Conservation (phyloP, 2,113 vertebrate genomes). For the Orthonyx spaldingii region DNA sequence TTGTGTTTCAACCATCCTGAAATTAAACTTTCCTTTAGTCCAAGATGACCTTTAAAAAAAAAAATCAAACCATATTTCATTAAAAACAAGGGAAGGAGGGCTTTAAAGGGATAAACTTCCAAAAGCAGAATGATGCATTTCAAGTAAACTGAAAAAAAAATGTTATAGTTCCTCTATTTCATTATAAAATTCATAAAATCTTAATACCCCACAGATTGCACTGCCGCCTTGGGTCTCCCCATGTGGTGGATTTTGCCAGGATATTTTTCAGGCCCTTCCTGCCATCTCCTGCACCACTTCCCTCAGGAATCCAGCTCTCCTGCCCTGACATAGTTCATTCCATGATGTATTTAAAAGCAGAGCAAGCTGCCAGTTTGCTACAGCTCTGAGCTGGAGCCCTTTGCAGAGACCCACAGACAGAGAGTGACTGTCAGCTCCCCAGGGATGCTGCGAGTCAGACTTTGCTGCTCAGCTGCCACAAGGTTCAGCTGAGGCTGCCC, state of each 20-base stretch:
- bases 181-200: neutral
- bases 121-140: neutral
- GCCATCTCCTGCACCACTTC: neutral
- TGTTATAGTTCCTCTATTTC: neutral
- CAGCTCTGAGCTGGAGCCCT: neutral
- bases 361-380: neutral
- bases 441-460: neutral
- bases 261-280: neutral
- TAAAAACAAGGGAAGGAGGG: neutral
- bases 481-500: neutral
- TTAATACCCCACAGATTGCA: neutral
- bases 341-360: neutral
- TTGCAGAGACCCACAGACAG: neutral
- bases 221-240: neutral
- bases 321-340: neutral
- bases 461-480: neutral
- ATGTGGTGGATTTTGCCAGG: neutral
- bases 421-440: neutral
- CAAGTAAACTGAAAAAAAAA: neutral
- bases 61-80: neutral
- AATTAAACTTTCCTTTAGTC: neutral
- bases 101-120: neutral
- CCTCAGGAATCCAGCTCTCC: neutral
- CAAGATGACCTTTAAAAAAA: neutral
- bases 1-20: neutral